Evolutionary conservation across 2,797 vertebrate genomes (phyloP), one percentile per base, ranked within the genome.

Genomic region (Emys orbicularis): DNA sequence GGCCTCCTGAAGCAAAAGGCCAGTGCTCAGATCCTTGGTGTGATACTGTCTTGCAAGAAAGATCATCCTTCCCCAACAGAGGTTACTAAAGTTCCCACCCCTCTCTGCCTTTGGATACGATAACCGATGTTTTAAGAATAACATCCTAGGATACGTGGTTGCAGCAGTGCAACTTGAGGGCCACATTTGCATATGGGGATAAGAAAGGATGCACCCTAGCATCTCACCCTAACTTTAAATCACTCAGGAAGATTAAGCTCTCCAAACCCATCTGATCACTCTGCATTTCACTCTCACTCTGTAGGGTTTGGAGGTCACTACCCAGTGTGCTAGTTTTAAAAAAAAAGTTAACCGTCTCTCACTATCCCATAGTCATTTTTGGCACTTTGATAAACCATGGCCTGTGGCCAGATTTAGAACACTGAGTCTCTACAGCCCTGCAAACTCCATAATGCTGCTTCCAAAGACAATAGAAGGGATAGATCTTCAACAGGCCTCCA

Each of bases 121-220:
- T 83, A 93, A 92, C 94, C 90, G 94, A 93, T 89, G 57, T 87
- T 96, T 96, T 95, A 87, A 96, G 90, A 84, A 95, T 76, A 77
- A 4, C 93, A 95, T 89, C 88, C 90, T 93, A 95, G 95, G 83
- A 90, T 81, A 90, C 29, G 93, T 90, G 95, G 94, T 94, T 96
- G 96, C 95, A 96, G 87, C 92, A 83, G 90, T 97, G 95, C 95
- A 97, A 96, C 92, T 95, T 96, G 96, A 97, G 91, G 96, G 89
- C 94, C 90, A 92, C 87, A 96, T 93, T 94, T 94, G 95, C 95
- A 96, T 92, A 96, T 95, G 90, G 90, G 53, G 92, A 88, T 95
- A 96, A 92, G 95, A 94, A 93, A 85, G 96, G 91, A 90, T 92
- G 87, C 83, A 86, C 83, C 91, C 87, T 37, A 87, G 92, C 90